A percentile compares a stretch with the other conserved stretches of the same genome.
These are phyloP conservation scores for Adelphocoris suturalis DNA, from an alignment of 2,888 invertebrate genomes.

Conservation along the genomic window DNA sequence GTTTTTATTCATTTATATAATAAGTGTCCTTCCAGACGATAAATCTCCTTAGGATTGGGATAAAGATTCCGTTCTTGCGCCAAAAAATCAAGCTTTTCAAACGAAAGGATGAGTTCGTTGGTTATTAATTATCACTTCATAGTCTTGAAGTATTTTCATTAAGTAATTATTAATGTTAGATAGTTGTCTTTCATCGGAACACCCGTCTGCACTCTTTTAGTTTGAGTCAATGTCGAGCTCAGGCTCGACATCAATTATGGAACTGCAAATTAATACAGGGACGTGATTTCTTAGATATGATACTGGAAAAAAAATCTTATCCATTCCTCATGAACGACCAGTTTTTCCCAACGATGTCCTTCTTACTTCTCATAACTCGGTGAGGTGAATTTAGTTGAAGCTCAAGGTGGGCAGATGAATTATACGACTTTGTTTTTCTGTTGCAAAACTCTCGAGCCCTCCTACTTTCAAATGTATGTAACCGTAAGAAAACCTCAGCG, in stretches of 20 bases:
- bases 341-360: neutral
- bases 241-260: neutral
- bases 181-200: too few relatives aligned
- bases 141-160: too few relatives aligned
- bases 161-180: too few relatives aligned
- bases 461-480: constrained; percentile 32
- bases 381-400: neutral
- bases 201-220: too few relatives aligned
- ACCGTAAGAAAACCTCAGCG: neutral
- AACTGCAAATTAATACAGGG: neutral
- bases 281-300: neutral
- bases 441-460: neutral
- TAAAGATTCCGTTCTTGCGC: too few relatives aligned
- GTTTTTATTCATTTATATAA: too few relatives aligned
- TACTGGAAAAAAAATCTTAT: neutral
- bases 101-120: too few relatives aligned
- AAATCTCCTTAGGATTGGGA: too few relatives aligned
- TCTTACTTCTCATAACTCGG: neutral
- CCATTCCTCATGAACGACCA: constrained; percentile 9
- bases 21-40: too few relatives aligned
- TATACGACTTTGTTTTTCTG: neutral
- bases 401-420: neutral
- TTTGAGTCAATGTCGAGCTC: too few relatives aligned
- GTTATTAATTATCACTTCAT: too few relatives aligned
- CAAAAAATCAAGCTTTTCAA: too few relatives aligned